Evolutionary conservation across 2,888 invertebrate species (phyloP).

Genomic region (Ichneumoninae sp.): DNA sequence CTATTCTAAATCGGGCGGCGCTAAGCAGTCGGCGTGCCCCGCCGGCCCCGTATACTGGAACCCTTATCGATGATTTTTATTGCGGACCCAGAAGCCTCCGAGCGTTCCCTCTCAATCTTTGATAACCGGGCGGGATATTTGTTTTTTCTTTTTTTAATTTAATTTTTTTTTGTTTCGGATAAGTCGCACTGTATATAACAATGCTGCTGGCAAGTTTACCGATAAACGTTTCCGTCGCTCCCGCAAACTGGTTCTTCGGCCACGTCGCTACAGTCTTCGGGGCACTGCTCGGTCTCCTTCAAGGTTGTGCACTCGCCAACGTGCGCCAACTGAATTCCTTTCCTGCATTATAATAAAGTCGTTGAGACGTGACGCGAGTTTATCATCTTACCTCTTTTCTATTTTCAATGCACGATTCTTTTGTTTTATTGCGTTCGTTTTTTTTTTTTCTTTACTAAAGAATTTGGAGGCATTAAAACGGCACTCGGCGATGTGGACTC

Average conservation of each 20-base stretch:
- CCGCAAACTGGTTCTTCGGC: conserved; percentile 92
- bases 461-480: conserved; percentile 2
- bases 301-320: conserved; percentile 94
- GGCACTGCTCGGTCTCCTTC: conserved; percentile 88
- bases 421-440: neutral
- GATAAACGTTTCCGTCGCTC: conserved; percentile 95
- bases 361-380: conserved; percentile 33
- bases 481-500: neutral
- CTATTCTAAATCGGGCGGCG: conserved; percentile 35
- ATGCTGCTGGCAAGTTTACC: conserved; percentile 83
- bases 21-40: neutral
- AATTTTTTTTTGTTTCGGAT: conserved; percentile 13
- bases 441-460: neutral
- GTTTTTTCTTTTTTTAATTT: neutral
- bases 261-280: conserved; percentile 86
- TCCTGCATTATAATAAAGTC: conserved; percentile 85
- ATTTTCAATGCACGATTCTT: neutral
- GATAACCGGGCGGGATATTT: neutral
- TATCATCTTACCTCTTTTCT: neutral
- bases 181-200: conserved; percentile 48
- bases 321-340: conserved; percentile 94
- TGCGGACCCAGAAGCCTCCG: neutral
- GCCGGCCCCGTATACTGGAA: conserved; percentile 3
- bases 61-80: conserved; percentile 48
- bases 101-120: conserved; percentile 16